Evolutionary conservation across 2,113 vertebrate genomes (phyloP).

Genomic region (Euleptes europaea): DNA sequence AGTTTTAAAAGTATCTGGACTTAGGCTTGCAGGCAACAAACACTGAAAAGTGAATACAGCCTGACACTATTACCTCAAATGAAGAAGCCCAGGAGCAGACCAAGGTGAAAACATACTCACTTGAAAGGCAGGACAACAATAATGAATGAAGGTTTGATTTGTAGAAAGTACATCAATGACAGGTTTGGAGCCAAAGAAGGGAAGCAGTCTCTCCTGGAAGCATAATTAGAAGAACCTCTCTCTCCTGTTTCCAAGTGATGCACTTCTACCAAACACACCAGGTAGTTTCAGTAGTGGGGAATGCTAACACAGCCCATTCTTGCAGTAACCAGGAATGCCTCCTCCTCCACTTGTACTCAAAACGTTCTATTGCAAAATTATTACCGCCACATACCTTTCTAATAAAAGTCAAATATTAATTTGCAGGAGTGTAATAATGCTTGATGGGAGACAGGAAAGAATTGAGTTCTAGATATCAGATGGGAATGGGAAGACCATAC

Average conservation of each 20-base stretch:
- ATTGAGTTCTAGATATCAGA: neutral
- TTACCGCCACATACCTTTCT: neutral
- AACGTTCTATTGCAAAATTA: neutral
- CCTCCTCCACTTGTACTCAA: neutral
- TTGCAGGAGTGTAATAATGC: neutral
- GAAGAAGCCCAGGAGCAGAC: neutral
- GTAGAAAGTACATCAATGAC: no score
- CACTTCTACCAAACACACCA: no score
- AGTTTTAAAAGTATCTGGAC: neutral
- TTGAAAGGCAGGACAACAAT: neutral
- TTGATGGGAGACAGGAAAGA: neutral
- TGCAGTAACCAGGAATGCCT: no score
- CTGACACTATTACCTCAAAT: neutral
- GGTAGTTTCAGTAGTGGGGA: no score
- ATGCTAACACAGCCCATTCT: no score
- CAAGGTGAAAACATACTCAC: neutral
- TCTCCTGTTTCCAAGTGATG: no score
- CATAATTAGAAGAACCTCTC: no score
- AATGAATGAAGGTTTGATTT: no score
- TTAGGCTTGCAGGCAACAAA: neutral
- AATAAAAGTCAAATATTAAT: neutral
- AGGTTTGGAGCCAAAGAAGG: no score
- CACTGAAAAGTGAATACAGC: neutral
- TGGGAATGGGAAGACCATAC: neutral
- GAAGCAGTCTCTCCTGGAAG: no score